Evolutionary conservation across 2,797 vertebrate species (phyloP).

Genomic region (Lagodon rhomboides): DNA sequence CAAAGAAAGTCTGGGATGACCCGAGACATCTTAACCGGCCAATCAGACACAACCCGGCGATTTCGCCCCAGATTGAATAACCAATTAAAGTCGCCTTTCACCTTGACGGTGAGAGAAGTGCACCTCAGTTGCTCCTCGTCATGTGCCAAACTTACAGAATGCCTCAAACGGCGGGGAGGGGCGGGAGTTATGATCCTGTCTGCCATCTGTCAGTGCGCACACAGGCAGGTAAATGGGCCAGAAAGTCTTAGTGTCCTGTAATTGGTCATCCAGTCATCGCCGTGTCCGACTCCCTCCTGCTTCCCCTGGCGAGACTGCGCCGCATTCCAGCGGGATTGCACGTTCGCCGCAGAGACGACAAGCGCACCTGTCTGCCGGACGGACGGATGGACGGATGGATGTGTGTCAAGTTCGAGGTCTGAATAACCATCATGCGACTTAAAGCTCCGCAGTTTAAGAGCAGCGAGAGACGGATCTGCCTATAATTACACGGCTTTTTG

Average conservation of each 20-base stretch:
- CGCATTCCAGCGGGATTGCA: slow-evolving; percentile 67
- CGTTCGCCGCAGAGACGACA: slow-evolving; percentile 41
- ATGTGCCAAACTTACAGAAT: slow-evolving; percentile 12
- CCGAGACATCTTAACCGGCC: slow-evolving; percentile 23
- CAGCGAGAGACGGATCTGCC: not conserved
- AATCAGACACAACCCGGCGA: slow-evolving; percentile 5
- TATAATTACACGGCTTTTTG: not conserved
- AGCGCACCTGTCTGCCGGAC: slow-evolving; percentile 33
- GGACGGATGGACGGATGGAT: not conserved
- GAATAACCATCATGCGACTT: not conserved
- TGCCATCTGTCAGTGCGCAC: slow-evolving; percentile 46
- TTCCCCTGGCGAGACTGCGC: slow-evolving; percentile 33
- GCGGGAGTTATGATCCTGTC: slow-evolving; percentile 12
- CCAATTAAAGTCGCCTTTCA: slow-evolving; percentile 10
- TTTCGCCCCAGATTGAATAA: slow-evolving; percentile 25
- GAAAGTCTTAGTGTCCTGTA: slow-evolving; percentile 55
- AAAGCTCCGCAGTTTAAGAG: not conserved
- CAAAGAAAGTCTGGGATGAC: slow-evolving; percentile 19
- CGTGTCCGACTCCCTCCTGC: slow-evolving; percentile 45
- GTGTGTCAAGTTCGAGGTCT: not conserved
- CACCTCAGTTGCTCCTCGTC: slow-evolving; percentile 17
- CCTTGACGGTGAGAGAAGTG: slow-evolving; percentile 1
- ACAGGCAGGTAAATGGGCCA: slow-evolving; percentile 60
- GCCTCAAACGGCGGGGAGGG: not conserved
- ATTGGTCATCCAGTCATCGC: slow-evolving; percentile 68